Conservation (phyloP, 2,113 vertebrate genomes). For the Synodontis membranacea region DNA sequence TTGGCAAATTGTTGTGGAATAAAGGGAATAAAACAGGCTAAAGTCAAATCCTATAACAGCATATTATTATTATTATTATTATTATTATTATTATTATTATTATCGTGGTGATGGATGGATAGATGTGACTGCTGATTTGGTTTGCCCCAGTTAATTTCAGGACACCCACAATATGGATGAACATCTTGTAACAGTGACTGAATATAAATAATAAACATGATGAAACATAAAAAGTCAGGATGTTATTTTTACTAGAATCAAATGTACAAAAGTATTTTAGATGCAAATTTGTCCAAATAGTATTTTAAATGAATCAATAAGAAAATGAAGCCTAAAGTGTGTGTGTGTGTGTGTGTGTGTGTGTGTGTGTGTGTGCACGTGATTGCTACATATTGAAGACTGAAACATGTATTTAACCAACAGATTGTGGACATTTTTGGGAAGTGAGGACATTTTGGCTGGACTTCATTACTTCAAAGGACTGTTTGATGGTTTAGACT, state of each 20-base stretch:
- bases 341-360: not conserved
- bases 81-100: not conserved
- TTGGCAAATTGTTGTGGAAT: not conserved
- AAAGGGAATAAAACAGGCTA: not conserved
- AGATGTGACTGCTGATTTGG: not conserved
- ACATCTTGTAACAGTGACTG: not conserved
- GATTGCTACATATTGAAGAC: too few relatives aligned
- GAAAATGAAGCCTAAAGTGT: not conserved
- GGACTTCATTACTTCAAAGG: too few relatives aligned
- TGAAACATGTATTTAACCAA: too few relatives aligned
- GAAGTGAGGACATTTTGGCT: too few relatives aligned
- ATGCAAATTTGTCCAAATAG: too few relatives aligned
- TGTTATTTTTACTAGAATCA: not conserved
- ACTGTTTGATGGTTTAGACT: too few relatives aligned
- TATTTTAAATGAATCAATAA: not conserved
- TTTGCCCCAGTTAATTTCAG: not conserved
- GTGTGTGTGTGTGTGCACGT: not conserved
- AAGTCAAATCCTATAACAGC: not conserved
- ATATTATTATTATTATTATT: not conserved
- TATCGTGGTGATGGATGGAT: not conserved
- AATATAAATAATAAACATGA: not conserved
- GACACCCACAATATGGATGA: not conserved
- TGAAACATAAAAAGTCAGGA: not conserved
- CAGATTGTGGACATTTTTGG: too few relatives aligned
- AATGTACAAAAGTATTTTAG: not conserved